Percentiles rank a stretch among this genome's conserved stretches.
Evolutionary conservation across 2,113 vertebrate genomes (phyloP).

Genomic region (Cololabis saira): DNA sequence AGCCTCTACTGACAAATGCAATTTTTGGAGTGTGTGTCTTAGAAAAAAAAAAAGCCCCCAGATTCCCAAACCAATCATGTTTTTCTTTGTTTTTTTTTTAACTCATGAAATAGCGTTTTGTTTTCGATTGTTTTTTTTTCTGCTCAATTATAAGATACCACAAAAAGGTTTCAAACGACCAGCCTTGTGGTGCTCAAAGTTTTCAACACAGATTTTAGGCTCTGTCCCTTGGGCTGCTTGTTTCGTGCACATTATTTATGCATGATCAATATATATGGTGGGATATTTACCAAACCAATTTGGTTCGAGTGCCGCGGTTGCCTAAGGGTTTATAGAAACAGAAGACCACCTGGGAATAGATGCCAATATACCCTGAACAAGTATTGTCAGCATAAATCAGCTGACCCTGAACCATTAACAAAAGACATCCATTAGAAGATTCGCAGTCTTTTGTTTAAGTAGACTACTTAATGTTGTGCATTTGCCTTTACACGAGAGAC

Average conservation of each 20-base stretch:
- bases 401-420: conserved; percentile 53
- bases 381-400: conserved; percentile 69
- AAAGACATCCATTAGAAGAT: conserved; percentile 59
- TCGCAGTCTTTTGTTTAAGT: conserved; percentile 38
- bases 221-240: conserved; percentile 15
- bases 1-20: no score
- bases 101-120: no score
- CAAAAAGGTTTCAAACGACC: background rate
- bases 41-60: no score
- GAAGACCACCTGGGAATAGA: conserved; percentile 66
- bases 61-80: background rate
- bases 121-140: no score
- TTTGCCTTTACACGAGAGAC: conserved; percentile 48
- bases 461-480: conserved; percentile 50
- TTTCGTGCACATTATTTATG: conserved; percentile 46
- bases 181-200: background rate
- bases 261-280: conserved; percentile 70
- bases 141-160: no score
- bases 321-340: conserved; percentile 39
- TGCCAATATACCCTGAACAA: conserved; percentile 53
- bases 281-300: conserved; percentile 74
- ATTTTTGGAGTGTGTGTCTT: no score
- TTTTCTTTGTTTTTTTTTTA: background rate
- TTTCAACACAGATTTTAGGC: background rate
- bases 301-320: conserved; percentile 61